Conservation (phyloP, 2,888 invertebrate species). For the Megastigmus dorsalis region DNA sequence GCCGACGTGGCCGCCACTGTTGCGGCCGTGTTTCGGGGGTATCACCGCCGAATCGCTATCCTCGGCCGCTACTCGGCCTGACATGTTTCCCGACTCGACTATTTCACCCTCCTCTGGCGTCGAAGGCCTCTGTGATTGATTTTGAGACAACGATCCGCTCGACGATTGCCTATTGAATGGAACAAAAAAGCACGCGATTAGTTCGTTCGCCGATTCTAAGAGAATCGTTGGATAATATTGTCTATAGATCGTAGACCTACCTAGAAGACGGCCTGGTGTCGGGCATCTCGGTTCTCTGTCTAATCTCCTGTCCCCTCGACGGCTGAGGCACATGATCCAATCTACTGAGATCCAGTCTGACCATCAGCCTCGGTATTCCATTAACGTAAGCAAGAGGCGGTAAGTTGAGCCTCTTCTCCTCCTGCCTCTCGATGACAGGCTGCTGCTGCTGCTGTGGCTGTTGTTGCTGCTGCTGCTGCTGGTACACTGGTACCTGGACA, state of each 20-base stretch:
- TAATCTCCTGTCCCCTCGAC: slow-evolving; percentile 74
- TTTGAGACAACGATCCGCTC: slow-evolving; percentile 49
- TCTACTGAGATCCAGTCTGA: slow-evolving; percentile 74
- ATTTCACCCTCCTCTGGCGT: slow-evolving; percentile 73
- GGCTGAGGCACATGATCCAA: slow-evolving; percentile 66
- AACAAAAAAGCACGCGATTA: no score
- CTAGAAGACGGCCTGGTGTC: slow-evolving; percentile 75
- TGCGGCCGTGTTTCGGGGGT: not conserved
- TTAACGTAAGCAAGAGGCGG: slow-evolving; percentile 66
- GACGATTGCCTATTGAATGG: slow-evolving; percentile 43
- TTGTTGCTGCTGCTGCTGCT: not conserved
- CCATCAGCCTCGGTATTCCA: slow-evolving; percentile 71
- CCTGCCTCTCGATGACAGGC: slow-evolving; percentile 39
- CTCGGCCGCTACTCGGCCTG: slow-evolving; percentile 55
- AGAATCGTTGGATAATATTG: not conserved
- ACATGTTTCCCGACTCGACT: slow-evolving; percentile 67
- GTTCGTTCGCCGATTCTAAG: no score
- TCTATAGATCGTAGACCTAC: slow-evolving; percentile 51
- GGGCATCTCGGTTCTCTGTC: slow-evolving; percentile 75
- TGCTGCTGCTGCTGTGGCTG: slow-evolving; percentile 32
- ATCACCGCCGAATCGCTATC: slow-evolving; percentile 46
- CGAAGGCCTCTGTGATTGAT: slow-evolving; percentile 63
- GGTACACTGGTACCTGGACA: slow-evolving; percentile 70
- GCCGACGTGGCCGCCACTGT: not conserved
- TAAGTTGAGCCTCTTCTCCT: slow-evolving; percentile 48